phyloP scores from a whole-genome alignment of 2,113 vertebrate genomes.

The Pao palembangensis region DNA sequence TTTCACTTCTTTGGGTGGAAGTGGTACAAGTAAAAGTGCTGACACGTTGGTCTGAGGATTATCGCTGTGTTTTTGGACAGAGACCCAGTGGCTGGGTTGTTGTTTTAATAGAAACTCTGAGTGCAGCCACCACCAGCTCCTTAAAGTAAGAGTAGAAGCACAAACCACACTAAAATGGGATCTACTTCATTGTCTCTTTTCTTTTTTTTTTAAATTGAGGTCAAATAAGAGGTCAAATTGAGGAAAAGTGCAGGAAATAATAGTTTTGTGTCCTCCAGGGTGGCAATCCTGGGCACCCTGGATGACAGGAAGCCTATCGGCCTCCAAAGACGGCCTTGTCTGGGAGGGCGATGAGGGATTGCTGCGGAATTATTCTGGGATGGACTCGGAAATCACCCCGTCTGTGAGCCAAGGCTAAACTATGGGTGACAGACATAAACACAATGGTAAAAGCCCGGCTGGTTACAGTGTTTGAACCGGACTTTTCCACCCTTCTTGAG shows the following conservation, averaged over 20 bases:
- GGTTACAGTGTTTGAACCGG: slow-evolving; percentile 51
- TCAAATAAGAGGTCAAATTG: too few relatives aligned
- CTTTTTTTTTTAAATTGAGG: too few relatives aligned
- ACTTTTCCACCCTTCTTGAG: slow-evolving; percentile 11
- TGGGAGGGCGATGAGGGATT: slow-evolving; percentile 40
- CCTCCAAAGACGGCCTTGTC: slow-evolving; percentile 54
- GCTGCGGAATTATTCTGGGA: slow-evolving; percentile 43
- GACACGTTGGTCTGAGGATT: slow-evolving; percentile 6
- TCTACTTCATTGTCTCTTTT: too few relatives aligned
- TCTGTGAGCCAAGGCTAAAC: slow-evolving; percentile 35
- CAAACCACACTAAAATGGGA: too few relatives aligned
- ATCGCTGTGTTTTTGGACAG: slow-evolving; percentile 5
- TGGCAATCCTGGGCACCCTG: too few relatives aligned
- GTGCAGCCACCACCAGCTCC: too few relatives aligned
- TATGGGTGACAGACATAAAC: slow-evolving; percentile 39
- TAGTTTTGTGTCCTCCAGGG: too few relatives aligned
- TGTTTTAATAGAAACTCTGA: too few relatives aligned
- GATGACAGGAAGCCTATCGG: slow-evolving; percentile 23
- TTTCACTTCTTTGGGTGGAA: slow-evolving; percentile 1
- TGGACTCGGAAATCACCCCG: slow-evolving; percentile 30
- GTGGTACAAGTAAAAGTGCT: slow-evolving; percentile 2
- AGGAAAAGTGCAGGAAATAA: too few relatives aligned
- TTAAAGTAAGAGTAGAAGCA: too few relatives aligned
- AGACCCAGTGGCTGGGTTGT: neutral
- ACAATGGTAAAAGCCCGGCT: slow-evolving; percentile 1